These are phyloP conservation scores for Cyclina sinensis DNA, from an alignment of 1,140 invertebrate species.

Conservation along the genomic window DNA sequence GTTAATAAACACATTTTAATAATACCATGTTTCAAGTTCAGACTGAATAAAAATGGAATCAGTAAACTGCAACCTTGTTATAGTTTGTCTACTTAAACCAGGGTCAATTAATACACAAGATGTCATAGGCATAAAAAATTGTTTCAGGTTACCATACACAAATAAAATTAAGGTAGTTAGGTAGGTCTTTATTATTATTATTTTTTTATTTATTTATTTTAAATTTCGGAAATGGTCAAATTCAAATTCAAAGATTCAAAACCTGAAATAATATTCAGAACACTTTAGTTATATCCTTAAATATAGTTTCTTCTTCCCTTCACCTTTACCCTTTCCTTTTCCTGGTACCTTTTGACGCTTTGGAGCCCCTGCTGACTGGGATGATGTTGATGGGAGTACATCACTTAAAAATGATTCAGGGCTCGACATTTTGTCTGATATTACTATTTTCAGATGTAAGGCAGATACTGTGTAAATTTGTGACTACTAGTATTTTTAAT, in stretches of 20 bases:
- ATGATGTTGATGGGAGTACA: not conserved
- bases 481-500: no score
- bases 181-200: not conserved
- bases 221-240: not conserved
- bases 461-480: no score
- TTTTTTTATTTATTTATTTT: not conserved
- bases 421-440: not conserved
- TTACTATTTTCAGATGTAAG: no score
- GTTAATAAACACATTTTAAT: no score
- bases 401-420: constrained; percentile 20
- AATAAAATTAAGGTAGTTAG: not conserved
- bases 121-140: no score
- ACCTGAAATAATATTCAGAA: not conserved
- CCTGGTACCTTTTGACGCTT: constrained; percentile 20
- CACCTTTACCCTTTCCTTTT: constrained; percentile 17
- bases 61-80: no score
- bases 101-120: no score
- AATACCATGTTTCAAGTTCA: no score
- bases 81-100: no score
- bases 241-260: not conserved
- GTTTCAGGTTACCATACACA: no score
- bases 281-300: not conserved
- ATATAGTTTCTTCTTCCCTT: constrained; percentile 23
- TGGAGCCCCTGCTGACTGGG: not conserved
- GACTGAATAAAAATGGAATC: no score